A percentile compares a stretch with the other conserved stretches of the same genome.
Conservation (phyloP, 1,140 invertebrate genomes). For the Diabrotica undecimpunctata region DNA sequence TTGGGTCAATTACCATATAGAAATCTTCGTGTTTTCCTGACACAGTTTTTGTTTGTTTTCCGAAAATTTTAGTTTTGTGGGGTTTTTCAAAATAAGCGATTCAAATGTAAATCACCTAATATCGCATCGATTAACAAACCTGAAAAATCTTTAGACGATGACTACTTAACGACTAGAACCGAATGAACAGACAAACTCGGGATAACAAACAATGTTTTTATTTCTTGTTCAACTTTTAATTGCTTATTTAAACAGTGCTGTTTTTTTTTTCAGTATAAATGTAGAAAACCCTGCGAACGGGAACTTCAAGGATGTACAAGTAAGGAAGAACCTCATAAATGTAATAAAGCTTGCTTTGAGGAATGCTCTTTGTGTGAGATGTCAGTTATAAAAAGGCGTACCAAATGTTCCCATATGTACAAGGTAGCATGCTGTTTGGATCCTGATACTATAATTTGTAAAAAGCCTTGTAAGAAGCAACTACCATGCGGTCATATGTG, state of each 20-base stretch:
- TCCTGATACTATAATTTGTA: slow-evolving; percentile 45
- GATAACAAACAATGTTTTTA: too few relatives aligned
- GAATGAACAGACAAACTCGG: too few relatives aligned
- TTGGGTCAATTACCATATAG: too few relatives aligned
- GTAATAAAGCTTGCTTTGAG: slow-evolving; percentile 51
- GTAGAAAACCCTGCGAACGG: slow-evolving; percentile 49
- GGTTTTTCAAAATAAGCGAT: too few relatives aligned
- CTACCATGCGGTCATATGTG: slow-evolving; percentile 53
- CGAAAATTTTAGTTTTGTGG: too few relatives aligned
- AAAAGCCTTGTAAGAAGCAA: slow-evolving; percentile 48
- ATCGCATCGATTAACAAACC: too few relatives aligned
- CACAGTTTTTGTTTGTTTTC: too few relatives aligned
- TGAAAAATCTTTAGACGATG: too few relatives aligned
- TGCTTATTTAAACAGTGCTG: neutral
- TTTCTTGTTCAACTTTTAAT: too few relatives aligned
- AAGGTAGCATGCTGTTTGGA: slow-evolving; percentile 45
- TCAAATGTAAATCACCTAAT: too few relatives aligned
- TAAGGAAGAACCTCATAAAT: slow-evolving; percentile 46
- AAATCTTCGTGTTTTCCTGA: too few relatives aligned
- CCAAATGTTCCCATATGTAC: slow-evolving; percentile 48
- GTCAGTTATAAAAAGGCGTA: slow-evolving; percentile 47
- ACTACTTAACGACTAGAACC: too few relatives aligned
- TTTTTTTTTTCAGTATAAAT: slow-evolving; percentile 50
- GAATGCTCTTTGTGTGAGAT: slow-evolving; percentile 52
- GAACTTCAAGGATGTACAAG: slow-evolving; percentile 46